A percentile compares a stretch with the other conserved stretches of the same genome.
Conservation (phyloP, 2,113 vertebrate species). For the Trichomycterus rosablanca region DNA sequence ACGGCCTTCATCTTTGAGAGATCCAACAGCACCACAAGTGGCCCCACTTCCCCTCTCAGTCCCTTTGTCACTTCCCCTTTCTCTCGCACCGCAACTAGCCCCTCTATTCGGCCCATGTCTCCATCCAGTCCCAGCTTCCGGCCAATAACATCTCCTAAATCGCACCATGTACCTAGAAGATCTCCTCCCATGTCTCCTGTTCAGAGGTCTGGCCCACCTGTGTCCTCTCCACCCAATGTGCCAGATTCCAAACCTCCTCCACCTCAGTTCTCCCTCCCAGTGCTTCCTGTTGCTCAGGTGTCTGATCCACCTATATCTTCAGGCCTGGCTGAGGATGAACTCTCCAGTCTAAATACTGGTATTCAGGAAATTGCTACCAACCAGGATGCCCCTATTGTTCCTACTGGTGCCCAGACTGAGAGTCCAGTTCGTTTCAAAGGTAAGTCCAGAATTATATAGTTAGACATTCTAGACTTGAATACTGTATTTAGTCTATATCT, state of each 20-base stretch:
- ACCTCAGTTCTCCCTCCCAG: constrained; percentile 36
- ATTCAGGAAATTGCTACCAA: constrained; percentile 27
- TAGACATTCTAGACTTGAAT: not conserved
- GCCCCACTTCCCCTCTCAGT: constrained; percentile 53
- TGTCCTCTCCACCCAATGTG: constrained; percentile 35
- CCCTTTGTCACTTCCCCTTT: constrained; percentile 64
- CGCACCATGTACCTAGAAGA: constrained; percentile 30
- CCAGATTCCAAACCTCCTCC: constrained; percentile 35
- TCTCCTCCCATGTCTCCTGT: constrained; percentile 54
- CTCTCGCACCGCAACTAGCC: constrained; percentile 50
- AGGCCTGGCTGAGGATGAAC: constrained; percentile 14
- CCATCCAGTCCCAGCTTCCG: constrained; percentile 53
- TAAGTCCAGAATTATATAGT: constrained; percentile 29
- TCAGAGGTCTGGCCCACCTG: constrained; percentile 35
- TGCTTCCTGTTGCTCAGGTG: constrained; percentile 36
- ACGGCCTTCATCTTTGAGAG: constrained; percentile 76
- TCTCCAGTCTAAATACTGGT: constrained; percentile 16
- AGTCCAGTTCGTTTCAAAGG: constrained; percentile 51
- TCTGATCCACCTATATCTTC: constrained; percentile 54
- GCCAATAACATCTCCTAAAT: constrained; percentile 42
- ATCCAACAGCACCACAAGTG: constrained; percentile 52
- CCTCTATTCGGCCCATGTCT: constrained; percentile 45
- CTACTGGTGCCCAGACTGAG: constrained; percentile 47
- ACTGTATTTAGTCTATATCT: no score
- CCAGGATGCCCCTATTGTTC: constrained; percentile 35